phyloP scores from a whole-genome alignment of 2,113 vertebrate species.

The Stigmatopora argus region DNA sequence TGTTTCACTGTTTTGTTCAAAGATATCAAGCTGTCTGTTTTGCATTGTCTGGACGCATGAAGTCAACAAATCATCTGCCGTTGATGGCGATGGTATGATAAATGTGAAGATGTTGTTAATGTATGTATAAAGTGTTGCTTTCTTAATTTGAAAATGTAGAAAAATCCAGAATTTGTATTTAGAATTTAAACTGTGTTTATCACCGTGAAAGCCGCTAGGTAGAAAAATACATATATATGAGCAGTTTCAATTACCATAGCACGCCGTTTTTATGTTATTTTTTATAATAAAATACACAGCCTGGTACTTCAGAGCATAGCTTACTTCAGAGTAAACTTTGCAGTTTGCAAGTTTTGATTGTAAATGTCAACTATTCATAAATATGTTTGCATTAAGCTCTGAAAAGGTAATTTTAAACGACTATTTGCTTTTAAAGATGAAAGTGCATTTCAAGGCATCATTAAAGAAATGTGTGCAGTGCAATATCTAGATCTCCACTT shows the following conservation, averaged over 20 bases:
- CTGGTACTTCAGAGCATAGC: conserved; percentile 35
- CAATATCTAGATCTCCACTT: background rate
- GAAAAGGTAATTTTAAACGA: background rate
- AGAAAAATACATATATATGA: conserved; percentile 55
- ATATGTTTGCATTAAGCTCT: background rate
- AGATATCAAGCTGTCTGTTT: background rate
- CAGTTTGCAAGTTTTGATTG: conserved; percentile 39
- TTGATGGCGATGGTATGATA: too few relatives aligned
- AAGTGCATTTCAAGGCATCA: background rate
- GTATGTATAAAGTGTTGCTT: too few relatives aligned
- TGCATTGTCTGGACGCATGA: too few relatives aligned
- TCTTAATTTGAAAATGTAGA: too few relatives aligned
- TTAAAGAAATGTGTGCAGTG: background rate
- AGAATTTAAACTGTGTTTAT: conserved; percentile 13
- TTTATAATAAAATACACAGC: background rate
- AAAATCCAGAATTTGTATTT: conserved; percentile 13
- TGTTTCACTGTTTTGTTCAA: too few relatives aligned
- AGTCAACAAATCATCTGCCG: too few relatives aligned
- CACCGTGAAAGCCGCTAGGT: conserved; percentile 31
- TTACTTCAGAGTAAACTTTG: conserved; percentile 5
- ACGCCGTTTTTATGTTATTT: conserved; percentile 12
- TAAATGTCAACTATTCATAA: conserved; percentile 11
- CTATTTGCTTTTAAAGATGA: background rate
- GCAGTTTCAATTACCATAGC: conserved; percentile 18
- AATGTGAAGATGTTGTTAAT: too few relatives aligned